A percentile compares a stretch with the other conserved stretches of the same genome.
Evolutionary conservation across 1,140 invertebrate genomes (phyloP).

Genomic region (Caenorhabditis latens): DNA sequence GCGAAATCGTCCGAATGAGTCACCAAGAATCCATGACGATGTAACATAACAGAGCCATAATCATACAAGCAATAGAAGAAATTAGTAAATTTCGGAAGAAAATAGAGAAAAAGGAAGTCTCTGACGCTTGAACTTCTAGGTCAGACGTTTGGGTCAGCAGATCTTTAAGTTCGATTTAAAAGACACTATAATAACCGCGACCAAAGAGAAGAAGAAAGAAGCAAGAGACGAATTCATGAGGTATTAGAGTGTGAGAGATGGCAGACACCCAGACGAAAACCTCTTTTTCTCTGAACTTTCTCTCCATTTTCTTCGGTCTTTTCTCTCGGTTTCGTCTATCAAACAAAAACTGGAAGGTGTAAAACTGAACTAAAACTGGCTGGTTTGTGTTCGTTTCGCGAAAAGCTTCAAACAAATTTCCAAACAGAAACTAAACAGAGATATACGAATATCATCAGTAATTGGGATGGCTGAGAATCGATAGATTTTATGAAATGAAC

Average conservation of each 20-base stretch:
- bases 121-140: neutral
- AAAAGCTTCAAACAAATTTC: neutral
- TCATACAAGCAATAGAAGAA: too few relatives aligned
- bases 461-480: neutral
- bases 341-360: slow-evolving; percentile 10
- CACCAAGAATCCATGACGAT: neutral
- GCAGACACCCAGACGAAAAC: neutral
- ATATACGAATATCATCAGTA: neutral
- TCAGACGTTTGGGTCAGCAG: neutral
- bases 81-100: neutral
- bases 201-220: slow-evolving; percentile 2
- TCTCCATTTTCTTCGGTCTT: neutral
- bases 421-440: too few relatives aligned
- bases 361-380: neutral
- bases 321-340: neutral
- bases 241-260: neutral
- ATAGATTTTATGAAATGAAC: neutral
- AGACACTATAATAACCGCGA: neutral
- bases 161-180: neutral
- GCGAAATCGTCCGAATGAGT: slow-evolving; percentile 30
- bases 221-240: slow-evolving; percentile 2
- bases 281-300: neutral
- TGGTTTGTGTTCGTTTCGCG: neutral
- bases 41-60: too few relatives aligned
- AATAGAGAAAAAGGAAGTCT: neutral